These are phyloP conservation scores for Cephus cinctus DNA, from an alignment of 1,140 invertebrate genomes.

Conservation along the genomic window DNA sequence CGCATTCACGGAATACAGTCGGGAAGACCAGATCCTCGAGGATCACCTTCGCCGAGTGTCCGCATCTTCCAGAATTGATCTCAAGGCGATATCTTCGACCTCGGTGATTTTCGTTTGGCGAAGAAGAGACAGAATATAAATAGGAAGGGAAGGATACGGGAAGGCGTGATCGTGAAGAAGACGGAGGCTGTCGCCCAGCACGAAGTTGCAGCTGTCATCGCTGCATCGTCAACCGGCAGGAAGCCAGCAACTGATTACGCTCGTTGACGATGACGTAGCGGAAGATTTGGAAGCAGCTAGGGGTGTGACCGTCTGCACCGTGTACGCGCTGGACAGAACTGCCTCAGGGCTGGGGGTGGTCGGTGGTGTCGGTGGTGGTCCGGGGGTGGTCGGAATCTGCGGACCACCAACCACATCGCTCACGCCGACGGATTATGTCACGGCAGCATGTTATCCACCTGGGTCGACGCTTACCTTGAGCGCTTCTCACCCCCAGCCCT, in stretches of 20 bases:
- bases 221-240: not conserved
- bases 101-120: no score
- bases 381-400: conserved; percentile 42
- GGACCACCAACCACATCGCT: conserved; percentile 38
- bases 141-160: no score
- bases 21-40: no score
- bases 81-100: no score
- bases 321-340: conserved; percentile 56
- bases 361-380: conserved; percentile 41
- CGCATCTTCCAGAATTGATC: no score
- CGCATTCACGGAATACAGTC: no score
- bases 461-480: conserved; percentile 35
- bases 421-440: conserved; percentile 49
- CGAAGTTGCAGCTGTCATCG: conserved; percentile 11
- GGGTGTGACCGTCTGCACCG: conserved; percentile 47
- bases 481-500: conserved; percentile 30
- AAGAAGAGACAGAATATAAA: no score
- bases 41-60: no score
- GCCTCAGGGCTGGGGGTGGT: conserved; percentile 52
- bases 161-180: no score
- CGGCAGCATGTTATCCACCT: conserved; percentile 48
- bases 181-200: conserved; percentile 18
- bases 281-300: conserved; percentile 24
- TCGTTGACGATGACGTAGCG: conserved; percentile 40
- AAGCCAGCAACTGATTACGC: not conserved